Conservation (phyloP, 1,140 invertebrate genomes). For the Nymphalis io region DNA sequence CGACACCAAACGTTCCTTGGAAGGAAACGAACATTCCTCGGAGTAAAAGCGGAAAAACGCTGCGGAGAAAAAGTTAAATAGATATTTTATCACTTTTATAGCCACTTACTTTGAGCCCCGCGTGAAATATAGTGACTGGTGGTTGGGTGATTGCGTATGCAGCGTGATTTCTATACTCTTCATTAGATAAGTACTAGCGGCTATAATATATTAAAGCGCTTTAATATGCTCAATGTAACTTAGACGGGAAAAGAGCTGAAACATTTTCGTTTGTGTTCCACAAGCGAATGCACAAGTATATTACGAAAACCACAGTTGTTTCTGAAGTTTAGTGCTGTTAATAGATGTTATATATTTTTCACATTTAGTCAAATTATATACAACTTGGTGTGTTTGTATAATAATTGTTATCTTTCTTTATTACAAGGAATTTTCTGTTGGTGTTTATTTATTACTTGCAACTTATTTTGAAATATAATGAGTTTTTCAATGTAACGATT, state of each 20-base stretch:
- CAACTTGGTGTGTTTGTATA: too few relatives aligned
- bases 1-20: constrained; percentile 57
- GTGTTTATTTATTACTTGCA: too few relatives aligned
- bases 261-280: not conserved
- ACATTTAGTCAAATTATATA: too few relatives aligned
- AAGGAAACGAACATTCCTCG: constrained; percentile 62
- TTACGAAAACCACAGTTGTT: too few relatives aligned
- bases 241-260: not conserved
- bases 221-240: constrained; percentile 1
- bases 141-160: constrained; percentile 41
- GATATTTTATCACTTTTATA: constrained; percentile 79
- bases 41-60: constrained; percentile 55
- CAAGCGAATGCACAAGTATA: not conserved
- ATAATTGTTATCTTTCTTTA: too few relatives aligned
- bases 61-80: constrained; percentile 69
- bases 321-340: too few relatives aligned
- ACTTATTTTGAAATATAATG: too few relatives aligned
- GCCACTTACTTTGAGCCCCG: constrained; percentile 66
- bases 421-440: too few relatives aligned
- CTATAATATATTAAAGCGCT: constrained; percentile 1
- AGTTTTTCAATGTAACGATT: too few relatives aligned
- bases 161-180: constrained; percentile 42
- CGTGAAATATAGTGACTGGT: constrained; percentile 57
- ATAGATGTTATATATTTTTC: too few relatives aligned
- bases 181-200: constrained; percentile 30